Evolutionary conservation across 2,888 invertebrate species (phyloP).

Genomic region (Pycnomerus fuliginosus): DNA sequence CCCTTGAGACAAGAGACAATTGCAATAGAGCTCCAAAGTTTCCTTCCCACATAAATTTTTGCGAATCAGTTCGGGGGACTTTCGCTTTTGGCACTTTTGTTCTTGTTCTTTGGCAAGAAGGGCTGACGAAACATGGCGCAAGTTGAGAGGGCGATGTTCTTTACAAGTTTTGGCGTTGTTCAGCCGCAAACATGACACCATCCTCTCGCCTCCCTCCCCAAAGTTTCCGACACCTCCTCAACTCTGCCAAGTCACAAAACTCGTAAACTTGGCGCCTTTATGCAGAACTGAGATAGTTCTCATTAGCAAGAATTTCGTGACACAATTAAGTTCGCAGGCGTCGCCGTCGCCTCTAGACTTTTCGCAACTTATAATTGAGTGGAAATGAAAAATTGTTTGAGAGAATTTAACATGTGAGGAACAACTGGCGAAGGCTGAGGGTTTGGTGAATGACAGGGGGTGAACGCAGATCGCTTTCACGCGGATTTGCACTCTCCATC

Average conservation of each 20-base stretch:
- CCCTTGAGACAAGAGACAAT: constrained; percentile 5
- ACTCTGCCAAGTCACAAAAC: constrained; percentile 40
- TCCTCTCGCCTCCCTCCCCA: constrained; percentile 35
- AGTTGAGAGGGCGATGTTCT: constrained; percentile 44
- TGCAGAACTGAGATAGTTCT: constrained; percentile 29
- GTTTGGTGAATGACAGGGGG: constrained; percentile 37
- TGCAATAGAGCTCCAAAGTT: not conserved
- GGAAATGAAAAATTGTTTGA: constrained; percentile 10
- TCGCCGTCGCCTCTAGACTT: not conserved
- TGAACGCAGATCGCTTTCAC: constrained; percentile 48
- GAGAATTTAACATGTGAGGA: constrained; percentile 15
- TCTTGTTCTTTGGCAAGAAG: constrained; percentile 24
- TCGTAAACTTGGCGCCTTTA: constrained; percentile 41
- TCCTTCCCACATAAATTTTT: not conserved
- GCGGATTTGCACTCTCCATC: constrained; percentile 48
- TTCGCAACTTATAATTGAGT: not conserved
- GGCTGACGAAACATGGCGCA: constrained; percentile 27
- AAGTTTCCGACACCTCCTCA: constrained; percentile 33
- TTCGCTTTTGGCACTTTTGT: constrained; percentile 23
- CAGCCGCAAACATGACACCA: constrained; percentile 52
- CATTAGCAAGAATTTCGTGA: constrained; percentile 20
- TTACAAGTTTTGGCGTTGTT: constrained; percentile 51
- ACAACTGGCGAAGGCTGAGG: constrained; percentile 22
- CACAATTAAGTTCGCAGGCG: constrained; percentile 16
- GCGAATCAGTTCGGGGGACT: constrained; percentile 8